Evolutionary conservation across 2,113 vertebrate species (phyloP), one percentile per base, ranked within the genome.

Genomic region (Anthoscopus minutus): DNA sequence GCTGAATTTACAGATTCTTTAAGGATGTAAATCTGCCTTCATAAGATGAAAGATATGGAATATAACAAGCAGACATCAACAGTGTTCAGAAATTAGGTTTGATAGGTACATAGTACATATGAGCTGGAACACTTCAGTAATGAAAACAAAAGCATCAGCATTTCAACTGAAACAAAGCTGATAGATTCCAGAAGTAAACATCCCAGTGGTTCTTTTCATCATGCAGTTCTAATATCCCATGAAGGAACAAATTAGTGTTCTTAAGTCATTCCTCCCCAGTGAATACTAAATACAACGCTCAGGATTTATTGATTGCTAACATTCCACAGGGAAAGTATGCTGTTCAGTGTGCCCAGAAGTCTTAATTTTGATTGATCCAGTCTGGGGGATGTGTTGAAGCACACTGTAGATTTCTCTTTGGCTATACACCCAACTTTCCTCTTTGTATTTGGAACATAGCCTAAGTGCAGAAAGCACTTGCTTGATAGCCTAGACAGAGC

Each of bases 271-370:
- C 62, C 17, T 96, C 86, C 31, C 50, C 45, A 40, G 48, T 80
- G 88, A 82, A 86, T 76, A 60, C 62, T 80, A 94, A 92, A 71
- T 47, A 58, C 35, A 79, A 65, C 23, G 10, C 23, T 83, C 66
- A 76, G 28, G 76, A 77, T 92, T 93, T 90, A 92, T 90, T 86
- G 71, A 93, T 69, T 94, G 54, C 66, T 86, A 82, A 58, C 67
- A 56, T 93, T 88, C 79, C 50, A 76, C 58, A 61, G 22, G 17
- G 37, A 22, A 85, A 70, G 15, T 56, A 65, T 60, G 47, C n/a
- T 88, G 76, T 76, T 54, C 81, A 71, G 27, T 47, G 30, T 76
- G 50, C 33, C 60, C 69, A 86, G 25, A 44, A 70, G 58, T 61
- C 88, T 94, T 71, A 69, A n/a, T 73, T 93, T 70, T 91, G 77